Evolutionary conservation across 2,888 invertebrate species (phyloP).

Genomic region (Vesta saturnalis): DNA sequence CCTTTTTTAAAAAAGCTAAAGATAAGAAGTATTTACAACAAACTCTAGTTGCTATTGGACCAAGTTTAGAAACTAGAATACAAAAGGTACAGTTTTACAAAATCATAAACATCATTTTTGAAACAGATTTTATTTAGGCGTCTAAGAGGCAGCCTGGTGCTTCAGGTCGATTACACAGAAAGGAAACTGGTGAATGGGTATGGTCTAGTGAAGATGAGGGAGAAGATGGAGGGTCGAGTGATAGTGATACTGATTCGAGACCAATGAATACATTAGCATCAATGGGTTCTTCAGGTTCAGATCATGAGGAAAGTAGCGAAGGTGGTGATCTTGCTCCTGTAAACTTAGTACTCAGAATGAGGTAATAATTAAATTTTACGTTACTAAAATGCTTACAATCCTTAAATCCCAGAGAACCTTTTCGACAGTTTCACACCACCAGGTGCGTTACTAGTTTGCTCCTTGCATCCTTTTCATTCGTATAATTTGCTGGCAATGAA

Average conservation of each 20-base stretch:
- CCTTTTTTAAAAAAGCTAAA: constrained; percentile 98
- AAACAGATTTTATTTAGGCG: constrained; percentile 59
- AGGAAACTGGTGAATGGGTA: constrained; percentile 97
- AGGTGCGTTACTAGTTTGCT: constrained; percentile 40
- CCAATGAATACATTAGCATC: constrained; percentile 62
- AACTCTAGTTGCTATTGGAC: constrained; percentile 85
- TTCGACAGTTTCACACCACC: constrained; percentile 47
- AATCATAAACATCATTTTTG: too few species aligned
- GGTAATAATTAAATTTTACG: constrained; percentile 64
- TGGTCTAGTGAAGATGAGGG: constrained; percentile 95
- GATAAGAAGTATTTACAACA: constrained; percentile 89
- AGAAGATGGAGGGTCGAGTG: constrained; percentile 73
- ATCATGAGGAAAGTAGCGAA: constrained; percentile 62
- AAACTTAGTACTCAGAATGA: constrained; percentile 89
- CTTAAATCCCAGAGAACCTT: constrained; percentile 45
- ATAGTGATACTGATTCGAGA: constrained; percentile 64
- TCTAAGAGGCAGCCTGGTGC: constrained; percentile 87
- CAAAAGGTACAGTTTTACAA: constrained; percentile 76
- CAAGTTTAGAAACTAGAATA: constrained; percentile 89
- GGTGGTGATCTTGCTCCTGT: constrained; percentile 66
- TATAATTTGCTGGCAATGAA: background rate
- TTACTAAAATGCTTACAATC: background rate
- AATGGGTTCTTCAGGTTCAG: constrained; percentile 60
- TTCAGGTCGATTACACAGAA: constrained; percentile 86
- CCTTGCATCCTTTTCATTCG: background rate